Base-by-base conservation (phyloP, 2,113 vertebrate genomes). In the Chrysochloris asiatica region DNA sequence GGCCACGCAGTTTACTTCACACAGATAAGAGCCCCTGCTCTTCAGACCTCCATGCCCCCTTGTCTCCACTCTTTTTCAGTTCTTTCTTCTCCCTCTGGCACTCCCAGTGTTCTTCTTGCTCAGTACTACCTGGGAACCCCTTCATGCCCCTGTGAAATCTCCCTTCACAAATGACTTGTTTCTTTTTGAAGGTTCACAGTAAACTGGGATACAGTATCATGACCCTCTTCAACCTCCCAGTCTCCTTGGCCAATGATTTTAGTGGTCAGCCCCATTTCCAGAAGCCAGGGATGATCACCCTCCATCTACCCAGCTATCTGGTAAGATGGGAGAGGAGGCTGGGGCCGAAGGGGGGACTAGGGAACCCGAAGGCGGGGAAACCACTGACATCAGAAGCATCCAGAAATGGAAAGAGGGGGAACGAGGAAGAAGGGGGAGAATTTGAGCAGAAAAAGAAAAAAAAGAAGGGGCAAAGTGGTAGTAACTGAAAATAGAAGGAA, bases 331-430 rank as follows among this genome's bases (percentile, higher is more conserved):
- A 95, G 90, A 95, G 88, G 83, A 92, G 92, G 77, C 95, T 94
- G 93, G 96, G 91, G 17, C 95, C 63, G 86, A 83, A 77, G 95
- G 88, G 14, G 1, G 22, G 0, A 16, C 50, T 89, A 92, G 92
- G 87, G 81, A 96, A 81, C 75, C 88, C 21, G 65, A 86, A 87
- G 91, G 52, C 90, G 69, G 76, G 59, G 79, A 86, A 94, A 76
- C 83, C 69, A 12, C 91, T 81, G 77, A 88, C 83, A 85, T 90
- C 84, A 96, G 96, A 96, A 94, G 83, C 95, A 95, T 94, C 97
- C 95, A 95, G 95, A 97, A 96, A 45, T 87, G 89, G 77, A 13
- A 91, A 94, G 85, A 93, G 84, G 71, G 72, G 89, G 84, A 43
- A 89, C 83, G n/a, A 83, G 84, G 38, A 67, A 54, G 83, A 85